These are phyloP conservation scores for Asbolus verrucosus DNA, from an alignment of 1,140 invertebrate species.

Conservation along the genomic window DNA sequence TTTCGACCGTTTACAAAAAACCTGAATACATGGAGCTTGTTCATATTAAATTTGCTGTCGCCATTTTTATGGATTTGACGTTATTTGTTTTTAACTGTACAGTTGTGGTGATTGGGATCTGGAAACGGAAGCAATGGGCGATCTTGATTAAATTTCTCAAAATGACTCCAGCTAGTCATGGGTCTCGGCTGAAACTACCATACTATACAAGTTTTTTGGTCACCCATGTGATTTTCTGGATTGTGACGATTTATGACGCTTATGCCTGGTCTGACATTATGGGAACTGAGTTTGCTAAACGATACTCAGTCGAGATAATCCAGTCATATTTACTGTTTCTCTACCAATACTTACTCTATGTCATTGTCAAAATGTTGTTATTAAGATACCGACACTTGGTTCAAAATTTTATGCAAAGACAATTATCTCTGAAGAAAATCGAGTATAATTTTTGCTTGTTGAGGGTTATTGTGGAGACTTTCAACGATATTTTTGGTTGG, in stretches of 20 bases:
- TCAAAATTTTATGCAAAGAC: not conserved
- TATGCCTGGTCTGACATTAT: conserved; percentile 5
- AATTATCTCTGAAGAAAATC: not conserved
- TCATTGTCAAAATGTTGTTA: not conserved
- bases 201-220: not conserved
- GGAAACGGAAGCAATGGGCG: not conserved
- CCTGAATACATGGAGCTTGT: conserved; percentile 13
- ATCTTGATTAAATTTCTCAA: not conserved
- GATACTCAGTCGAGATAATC: not conserved
- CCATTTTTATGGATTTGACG: conserved; percentile 7
- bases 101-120: not conserved
- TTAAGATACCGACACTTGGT: not conserved
- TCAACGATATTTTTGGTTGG: conserved; percentile 12
- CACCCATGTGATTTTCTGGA: not conserved
- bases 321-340: conserved; percentile 12
- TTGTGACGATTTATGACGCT: conserved; percentile 4
- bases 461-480: not conserved
- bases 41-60: not conserved
- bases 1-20: not conserved
- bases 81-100: conserved; percentile 6
- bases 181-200: no score
- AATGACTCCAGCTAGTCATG: no score
- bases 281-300: conserved; percentile 5
- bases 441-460: not conserved
- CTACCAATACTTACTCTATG: conserved; percentile 8